These are phyloP conservation scores for Tanaodytes sp. DNA, from an alignment of 2,888 invertebrate genomes.

Conservation along the genomic window DNA sequence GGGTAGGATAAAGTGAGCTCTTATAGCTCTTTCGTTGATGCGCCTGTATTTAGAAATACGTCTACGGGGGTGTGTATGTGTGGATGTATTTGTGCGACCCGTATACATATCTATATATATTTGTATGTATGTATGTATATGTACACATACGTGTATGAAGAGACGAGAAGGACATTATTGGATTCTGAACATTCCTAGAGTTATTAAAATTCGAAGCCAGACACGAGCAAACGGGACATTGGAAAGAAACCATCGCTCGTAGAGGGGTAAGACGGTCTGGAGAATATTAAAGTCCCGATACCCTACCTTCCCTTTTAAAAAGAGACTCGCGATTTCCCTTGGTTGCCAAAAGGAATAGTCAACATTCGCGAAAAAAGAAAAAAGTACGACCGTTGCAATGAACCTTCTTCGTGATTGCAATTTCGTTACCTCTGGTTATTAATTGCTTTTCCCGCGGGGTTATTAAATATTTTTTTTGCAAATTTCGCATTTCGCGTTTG, in stretches of 20 bases:
- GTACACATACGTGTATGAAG: conserved; percentile 50
- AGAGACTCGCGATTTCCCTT: conserved; percentile 52
- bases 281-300: conserved; percentile 69
- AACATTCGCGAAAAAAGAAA: conserved; percentile 32
- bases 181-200: conserved; percentile 72
- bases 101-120: conserved; percentile 38
- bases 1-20: conserved; percentile 58
- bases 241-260: conserved; percentile 55
- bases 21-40: conserved; percentile 51
- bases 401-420: not conserved
- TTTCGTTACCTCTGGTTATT: not conserved
- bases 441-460: too few species aligned
- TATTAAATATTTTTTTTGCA: too few species aligned
- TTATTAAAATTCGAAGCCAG: conserved; percentile 72
- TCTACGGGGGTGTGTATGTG: conserved; percentile 18
- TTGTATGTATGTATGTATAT: conserved; percentile 37
- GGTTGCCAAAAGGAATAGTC: conserved; percentile 41
- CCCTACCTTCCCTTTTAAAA: conserved; percentile 58
- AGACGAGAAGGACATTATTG: conserved; percentile 68
- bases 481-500: too few species aligned
- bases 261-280: conserved; percentile 61
- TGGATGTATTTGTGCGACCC: too few species aligned
- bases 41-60: conserved; percentile 41
- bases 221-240: conserved; percentile 60
- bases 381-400: too few species aligned